Evolutionary conservation across 2,888 invertebrate species (phyloP).

Genomic region (Noctua comes): DNA sequence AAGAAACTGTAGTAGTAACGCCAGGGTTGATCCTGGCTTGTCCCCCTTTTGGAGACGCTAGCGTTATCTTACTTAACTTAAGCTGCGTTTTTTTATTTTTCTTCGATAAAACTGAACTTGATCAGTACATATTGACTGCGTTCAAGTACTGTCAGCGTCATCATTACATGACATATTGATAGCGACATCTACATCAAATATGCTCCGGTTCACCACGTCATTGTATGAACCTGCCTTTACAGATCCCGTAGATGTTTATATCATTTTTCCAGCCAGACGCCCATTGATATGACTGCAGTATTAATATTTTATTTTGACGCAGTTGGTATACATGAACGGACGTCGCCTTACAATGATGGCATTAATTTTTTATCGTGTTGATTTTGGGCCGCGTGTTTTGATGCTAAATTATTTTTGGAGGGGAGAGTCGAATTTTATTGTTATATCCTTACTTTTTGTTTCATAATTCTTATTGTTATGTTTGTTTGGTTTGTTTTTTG

Average conservation of each 20-base stretch:
- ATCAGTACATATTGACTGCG: too few species aligned
- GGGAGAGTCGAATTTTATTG: neutral
- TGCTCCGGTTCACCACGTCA: neutral
- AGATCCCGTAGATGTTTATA: constrained; percentile 25
- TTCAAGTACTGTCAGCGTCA: neutral
- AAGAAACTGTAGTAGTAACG: too few species aligned
- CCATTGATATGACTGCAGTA: constrained; percentile 65
- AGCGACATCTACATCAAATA: neutral
- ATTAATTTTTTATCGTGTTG: constrained; percentile 52
- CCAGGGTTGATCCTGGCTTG: too few species aligned
- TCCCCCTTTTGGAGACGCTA: too few species aligned
- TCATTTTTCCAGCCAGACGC: constrained; percentile 40
- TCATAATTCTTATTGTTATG: neutral
- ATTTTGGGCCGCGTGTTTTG: constrained; percentile 19
- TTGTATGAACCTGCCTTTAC: constrained; percentile 3
- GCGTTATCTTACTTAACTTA: neutral
- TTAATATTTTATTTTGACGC: constrained; percentile 73
- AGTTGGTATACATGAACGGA: constrained; percentile 56
- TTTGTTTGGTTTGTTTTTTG: neutral
- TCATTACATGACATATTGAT: neutral
- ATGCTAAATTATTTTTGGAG: constrained; percentile 15
- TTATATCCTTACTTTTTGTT: neutral
- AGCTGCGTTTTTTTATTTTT: neutral
- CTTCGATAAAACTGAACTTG: neutral
- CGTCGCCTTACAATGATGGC: constrained; percentile 48